These are phyloP conservation scores for Takifugu ocellatus DNA, from an alignment of 2,797 vertebrate genomes.

Conservation along the genomic window DNA sequence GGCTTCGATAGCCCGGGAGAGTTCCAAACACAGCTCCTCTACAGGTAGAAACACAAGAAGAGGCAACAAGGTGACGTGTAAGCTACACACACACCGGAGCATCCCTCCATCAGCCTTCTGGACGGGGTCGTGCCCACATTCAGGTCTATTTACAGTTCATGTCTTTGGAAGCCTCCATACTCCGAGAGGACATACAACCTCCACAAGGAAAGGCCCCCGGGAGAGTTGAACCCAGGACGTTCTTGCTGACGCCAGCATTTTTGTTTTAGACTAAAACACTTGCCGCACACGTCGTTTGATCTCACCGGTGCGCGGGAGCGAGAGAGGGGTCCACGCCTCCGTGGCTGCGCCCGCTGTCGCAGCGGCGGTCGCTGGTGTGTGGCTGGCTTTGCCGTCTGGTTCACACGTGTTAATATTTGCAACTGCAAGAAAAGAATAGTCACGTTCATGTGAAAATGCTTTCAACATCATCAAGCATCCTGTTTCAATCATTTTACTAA, in stretches of 20 bases:
- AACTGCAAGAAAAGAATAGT: conserved; percentile 49
- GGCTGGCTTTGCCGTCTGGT: conserved; percentile 44
- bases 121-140: no score
- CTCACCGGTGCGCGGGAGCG: conserved; percentile 74
- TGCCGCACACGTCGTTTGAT: neutral
- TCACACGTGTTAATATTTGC: conserved; percentile 62
- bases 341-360: neutral
- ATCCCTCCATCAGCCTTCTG: no score
- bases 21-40: conserved; percentile 82
- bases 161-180: no score
- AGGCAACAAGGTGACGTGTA: neutral
- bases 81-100: no score
- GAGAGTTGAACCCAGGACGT: neutral
- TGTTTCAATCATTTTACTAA: neutral
- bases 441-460: neutral
- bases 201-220: no score
- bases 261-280: no score
- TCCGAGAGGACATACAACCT: no score
- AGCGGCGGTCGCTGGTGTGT: conserved; percentile 24
- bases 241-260: conserved; percentile 3
- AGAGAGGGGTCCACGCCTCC: conserved; percentile 60
- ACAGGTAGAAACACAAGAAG: neutral
- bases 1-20: conserved; percentile 78
- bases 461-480: neutral
- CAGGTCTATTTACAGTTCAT: no score